Base-by-base conservation (phyloP, 2,113 vertebrate genomes). In the Cynocephalus volans region DNA sequence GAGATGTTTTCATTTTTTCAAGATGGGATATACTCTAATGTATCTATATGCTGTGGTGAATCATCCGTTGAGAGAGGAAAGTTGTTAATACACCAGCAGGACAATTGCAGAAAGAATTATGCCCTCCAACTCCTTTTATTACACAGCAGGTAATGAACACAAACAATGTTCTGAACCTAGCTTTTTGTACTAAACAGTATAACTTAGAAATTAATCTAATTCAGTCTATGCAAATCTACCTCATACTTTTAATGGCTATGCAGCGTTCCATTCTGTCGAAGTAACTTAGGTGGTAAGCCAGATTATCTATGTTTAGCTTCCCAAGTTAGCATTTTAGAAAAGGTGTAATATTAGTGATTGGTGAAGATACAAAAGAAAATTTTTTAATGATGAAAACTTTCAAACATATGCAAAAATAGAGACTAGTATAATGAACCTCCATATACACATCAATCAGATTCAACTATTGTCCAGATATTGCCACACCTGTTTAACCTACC, bases 331-430 rank as follows among this genome's bases (percentile, higher is more conserved):
- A 60, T 60, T 82, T 90, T 65, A 86, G 91, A 88, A 90, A 79
- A 86, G 14, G 56, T 72, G 28, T 17, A 90, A 82, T 86, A 72
- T 79, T 33, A 90, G 48, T 65, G 45, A 52, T 36, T 2, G 1
- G 36, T 80, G 62, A 60, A 52, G 13, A 26, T 58, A 93, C 58
- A 50, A 41, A 62, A 72, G 41, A 80, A 56, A 11, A 45, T 54
- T 82, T 69, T 93, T 85, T 72, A 72, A 77, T 21, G 18, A 89
- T 64, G 45, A 92, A 92, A 83, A 92, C 14, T 50, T 60, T 85
- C 58, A 92, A 93, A 84, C 21, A 79, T 31, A 76, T 58, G 21
- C 33, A 95, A 89, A 88, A 97, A 89, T 0, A 91, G 28, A 88
- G 50, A 83, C 7, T 9, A 94, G 58, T 48, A 84, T 73, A 75